phyloP scores from a whole-genome alignment of 1,140 invertebrate species.

The Calycopis cecrops region DNA sequence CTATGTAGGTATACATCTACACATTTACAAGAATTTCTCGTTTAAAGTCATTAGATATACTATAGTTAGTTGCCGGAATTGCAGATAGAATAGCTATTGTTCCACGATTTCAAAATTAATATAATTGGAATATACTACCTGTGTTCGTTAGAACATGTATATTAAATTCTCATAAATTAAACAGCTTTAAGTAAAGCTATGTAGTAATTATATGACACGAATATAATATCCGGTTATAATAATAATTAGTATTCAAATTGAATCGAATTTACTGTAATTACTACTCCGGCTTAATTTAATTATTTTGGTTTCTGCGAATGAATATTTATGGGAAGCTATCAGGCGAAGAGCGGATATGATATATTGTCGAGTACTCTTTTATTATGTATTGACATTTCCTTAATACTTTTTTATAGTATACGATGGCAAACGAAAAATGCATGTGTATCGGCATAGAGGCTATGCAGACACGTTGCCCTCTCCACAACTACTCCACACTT shows the following conservation, averaged over 20 bases:
- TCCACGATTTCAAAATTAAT: neutral
- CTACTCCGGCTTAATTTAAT: constrained; percentile 14
- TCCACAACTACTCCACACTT: too few species aligned
- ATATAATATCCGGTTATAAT: constrained; percentile 19
- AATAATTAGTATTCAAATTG: constrained; percentile 20
- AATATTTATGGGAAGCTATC: constrained; percentile 15
- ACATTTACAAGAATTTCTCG: too few species aligned
- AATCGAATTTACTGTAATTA: constrained; percentile 19
- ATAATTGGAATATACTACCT: neutral
- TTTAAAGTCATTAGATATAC: too few species aligned
- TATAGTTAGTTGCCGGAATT: too few species aligned
- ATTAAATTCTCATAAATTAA: constrained; percentile 13
- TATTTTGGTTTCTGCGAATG: constrained; percentile 15
- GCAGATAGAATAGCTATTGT: too few species aligned
- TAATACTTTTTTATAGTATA: too few species aligned
- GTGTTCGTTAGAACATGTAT: neutral
- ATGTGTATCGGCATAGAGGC: too few species aligned
- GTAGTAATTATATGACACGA: constrained; percentile 15
- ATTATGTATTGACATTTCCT: neutral
- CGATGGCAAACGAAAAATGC: too few species aligned
- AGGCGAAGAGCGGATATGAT: constrained; percentile 10
- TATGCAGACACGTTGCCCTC: too few species aligned
- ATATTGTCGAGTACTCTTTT: constrained; percentile 9
- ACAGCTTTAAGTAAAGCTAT: constrained; percentile 13
- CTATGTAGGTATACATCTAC: too few species aligned